Evolutionary conservation across 2,113 vertebrate genomes (phyloP).

Genomic region (Phalacrocorax aristotelis): DNA sequence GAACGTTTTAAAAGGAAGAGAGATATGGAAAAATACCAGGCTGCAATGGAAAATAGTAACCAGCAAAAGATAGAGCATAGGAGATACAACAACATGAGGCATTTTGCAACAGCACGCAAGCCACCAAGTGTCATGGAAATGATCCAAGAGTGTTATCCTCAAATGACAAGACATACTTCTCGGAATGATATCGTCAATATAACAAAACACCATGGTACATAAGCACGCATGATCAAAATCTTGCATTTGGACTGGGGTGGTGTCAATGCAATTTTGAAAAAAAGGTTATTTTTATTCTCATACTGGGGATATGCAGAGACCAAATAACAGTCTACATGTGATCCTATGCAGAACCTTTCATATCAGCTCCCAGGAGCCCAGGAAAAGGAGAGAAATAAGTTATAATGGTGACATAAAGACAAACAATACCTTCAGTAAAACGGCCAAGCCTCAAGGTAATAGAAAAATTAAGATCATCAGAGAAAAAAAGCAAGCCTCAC

Average conservation of each 20-base stretch:
- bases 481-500: neutral
- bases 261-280: neutral
- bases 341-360: neutral
- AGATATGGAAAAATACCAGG: conserved; percentile 16
- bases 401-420: neutral
- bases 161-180: conserved; percentile 36
- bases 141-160: conserved; percentile 38
- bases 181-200: neutral
- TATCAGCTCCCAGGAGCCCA: neutral
- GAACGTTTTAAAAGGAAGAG: neutral
- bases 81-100: neutral
- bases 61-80: neutral
- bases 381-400: neutral
- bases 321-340: neutral
- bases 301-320: neutral
- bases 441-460: rapidly evolving
- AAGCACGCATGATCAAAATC: neutral
- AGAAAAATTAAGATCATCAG: neutral
- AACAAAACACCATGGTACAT: neutral
- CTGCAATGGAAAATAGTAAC: conserved; percentile 1
- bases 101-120: conserved; percentile 7
- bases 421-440: neutral
- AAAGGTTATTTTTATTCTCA: neutral
- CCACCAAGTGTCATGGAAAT: conserved; percentile 21
- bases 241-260: neutral